Evolutionary conservation across 2,797 vertebrate species (phyloP), one percentile per base, ranked within the genome.

Genomic region (Chrysocyon brachyurus): DNA sequence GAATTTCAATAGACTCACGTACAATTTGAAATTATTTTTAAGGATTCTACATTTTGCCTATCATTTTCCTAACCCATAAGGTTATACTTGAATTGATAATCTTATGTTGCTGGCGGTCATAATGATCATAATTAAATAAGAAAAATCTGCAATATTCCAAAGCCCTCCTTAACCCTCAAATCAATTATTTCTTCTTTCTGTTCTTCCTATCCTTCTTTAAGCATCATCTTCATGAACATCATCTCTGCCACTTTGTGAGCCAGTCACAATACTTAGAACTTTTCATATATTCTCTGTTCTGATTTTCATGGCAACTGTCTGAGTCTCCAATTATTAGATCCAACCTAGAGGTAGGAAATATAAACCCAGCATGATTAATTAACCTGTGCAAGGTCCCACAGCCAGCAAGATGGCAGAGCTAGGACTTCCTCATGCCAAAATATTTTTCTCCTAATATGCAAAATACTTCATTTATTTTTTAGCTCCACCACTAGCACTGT

Each of bases 31-130:
- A 66, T 81, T 63, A 89, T 57, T 87, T 90, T 88, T 26, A 59
- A 95, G 94, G 22, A 52, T 68, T 82, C 63, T 64, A 28, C 17
- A 66, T 92, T 88, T 94, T 82, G 91, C 49, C 40, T 59, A 24
- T 95, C 19, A 79, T 49, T 85, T 94, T 79, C 40, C 40, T 79
- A 88, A 88, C 8, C 68, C 70, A 0, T 26, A 54, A 57, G 14
- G n/a, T 77, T 70, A 82, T 49, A 33, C 17, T 96, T 56, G 46
- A 94, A 89, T 61, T 33, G 52, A 31, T 59, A 84, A 21, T 46
- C n/a, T 83, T 40, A 46, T 1, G 3, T 78, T 61, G 63, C n/a
- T 72, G 12, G 52, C 3, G 17, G 40, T 56, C n/a, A 2, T 52
- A 91, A 87, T n/a, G 61, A 57, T 11, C 90, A 16, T 59, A 31